A percentile compares a stretch with the other conserved stretches of the same genome.
Conservation (phyloP, 2,888 invertebrate genomes). For the Doris montereyensis region DNA sequence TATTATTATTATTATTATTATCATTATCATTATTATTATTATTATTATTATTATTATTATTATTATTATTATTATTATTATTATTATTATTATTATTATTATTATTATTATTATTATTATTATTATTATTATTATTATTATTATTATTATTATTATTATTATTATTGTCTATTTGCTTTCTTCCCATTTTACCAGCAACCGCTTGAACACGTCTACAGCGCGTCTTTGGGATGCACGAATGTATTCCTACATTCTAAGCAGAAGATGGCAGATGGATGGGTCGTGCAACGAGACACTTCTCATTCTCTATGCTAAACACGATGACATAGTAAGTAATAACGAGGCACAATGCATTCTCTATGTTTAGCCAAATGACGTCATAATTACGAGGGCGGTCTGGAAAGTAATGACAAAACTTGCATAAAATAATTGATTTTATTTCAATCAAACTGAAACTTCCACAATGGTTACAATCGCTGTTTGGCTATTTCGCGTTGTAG, state of each 20-base stretch:
- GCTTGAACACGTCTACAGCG: constrained; percentile 26
- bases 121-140: neutral
- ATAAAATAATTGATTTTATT: no score
- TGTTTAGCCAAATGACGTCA: no score
- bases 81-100: neutral
- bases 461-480: no score
- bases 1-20: no score
- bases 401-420: no score
- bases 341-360: no score
- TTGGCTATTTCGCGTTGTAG: no score
- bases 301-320: constrained; percentile 47
- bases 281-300: constrained; percentile 47
- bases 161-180: neutral
- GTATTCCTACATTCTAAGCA: constrained; percentile 49
- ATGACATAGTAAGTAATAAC: constrained; percentile 48
- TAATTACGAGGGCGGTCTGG: no score
- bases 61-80: neutral
- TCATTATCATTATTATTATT: neutral
- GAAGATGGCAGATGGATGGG: constrained; percentile 46
- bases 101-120: neutral
- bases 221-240: constrained; percentile 45
- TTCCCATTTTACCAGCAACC: constrained; percentile 33
- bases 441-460: no score
- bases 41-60: neutral
- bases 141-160: neutral